Evolutionary conservation across 1,140 invertebrate species (phyloP).

Genomic region (Centruroides sculpturatus): DNA sequence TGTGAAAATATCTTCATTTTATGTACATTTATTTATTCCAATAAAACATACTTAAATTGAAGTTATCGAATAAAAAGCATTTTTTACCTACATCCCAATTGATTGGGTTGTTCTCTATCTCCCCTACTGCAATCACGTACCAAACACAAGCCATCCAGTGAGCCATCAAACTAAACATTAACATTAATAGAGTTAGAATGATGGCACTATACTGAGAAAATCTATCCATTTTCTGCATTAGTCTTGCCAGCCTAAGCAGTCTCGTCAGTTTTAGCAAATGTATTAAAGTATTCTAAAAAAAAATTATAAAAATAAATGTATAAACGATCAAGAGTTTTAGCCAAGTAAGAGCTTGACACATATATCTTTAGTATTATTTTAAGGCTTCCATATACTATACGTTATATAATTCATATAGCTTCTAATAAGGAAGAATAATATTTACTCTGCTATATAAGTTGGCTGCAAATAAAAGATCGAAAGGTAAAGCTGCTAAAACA

Average conservation of each 20-base stretch:
- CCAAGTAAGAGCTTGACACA: no score
- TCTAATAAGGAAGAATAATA: neutral
- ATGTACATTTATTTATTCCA: neutral
- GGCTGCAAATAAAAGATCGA: slow-evolving; percentile 82
- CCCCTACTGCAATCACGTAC: slow-evolving; percentile 91
- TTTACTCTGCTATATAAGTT: slow-evolving; percentile 71
- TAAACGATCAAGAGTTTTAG: no score
- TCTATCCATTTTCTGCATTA: slow-evolving; percentile 95
- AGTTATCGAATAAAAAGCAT: neutral
- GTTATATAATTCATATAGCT: no score
- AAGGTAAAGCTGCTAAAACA: slow-evolving; percentile 84
- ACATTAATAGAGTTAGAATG: slow-evolving; percentile 88
- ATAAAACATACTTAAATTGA: neutral
- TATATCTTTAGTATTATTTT: no score
- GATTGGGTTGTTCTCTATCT: slow-evolving; percentile 49
- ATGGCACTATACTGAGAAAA: slow-evolving; percentile 95
- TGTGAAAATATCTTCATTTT: no score
- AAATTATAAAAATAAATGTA: neutral
- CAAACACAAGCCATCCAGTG: slow-evolving; percentile 99
- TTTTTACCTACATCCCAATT: slow-evolving; percentile 57
- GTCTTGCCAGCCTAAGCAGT: slow-evolving; percentile 70
- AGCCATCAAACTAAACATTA: slow-evolving; percentile 86
- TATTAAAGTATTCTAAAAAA: slow-evolving; percentile 49
- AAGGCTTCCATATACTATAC: no score
- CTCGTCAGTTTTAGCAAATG: slow-evolving; percentile 91